phyloP scores from a whole-genome alignment of 92 coral and sea anemone genomes.

The Siderastrea radians region DNA sequence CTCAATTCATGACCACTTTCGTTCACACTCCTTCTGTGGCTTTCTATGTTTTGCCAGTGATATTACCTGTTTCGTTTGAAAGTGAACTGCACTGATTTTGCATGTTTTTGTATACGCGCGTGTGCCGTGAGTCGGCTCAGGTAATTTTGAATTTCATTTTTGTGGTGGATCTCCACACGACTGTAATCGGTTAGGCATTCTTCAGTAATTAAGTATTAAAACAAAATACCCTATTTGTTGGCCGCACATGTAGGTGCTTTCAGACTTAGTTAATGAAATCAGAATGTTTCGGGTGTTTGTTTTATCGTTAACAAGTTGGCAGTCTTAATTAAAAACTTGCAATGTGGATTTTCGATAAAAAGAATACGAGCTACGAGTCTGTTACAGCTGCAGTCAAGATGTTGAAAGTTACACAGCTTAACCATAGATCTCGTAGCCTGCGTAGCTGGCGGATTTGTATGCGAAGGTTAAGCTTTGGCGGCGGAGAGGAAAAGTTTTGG shows the following conservation, averaged over 20 bases:
- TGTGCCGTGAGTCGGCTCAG: too few relatives aligned
- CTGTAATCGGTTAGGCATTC: neutral
- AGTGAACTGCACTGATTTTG: too few relatives aligned
- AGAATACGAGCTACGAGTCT: neutral
- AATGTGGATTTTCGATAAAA: neutral
- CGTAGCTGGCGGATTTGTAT: too few relatives aligned
- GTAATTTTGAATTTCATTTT: too few relatives aligned
- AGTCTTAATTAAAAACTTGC: neutral
- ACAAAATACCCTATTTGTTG: neutral
- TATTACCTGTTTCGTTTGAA: too few relatives aligned
- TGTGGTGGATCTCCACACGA: neutral
- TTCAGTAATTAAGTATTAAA: neutral
- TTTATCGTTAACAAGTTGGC: constrained; percentile 31
- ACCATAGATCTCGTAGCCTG: too few relatives aligned
- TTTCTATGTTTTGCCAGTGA: too few relatives aligned
- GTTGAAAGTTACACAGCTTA: neutral
- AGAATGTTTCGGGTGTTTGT: neutral
- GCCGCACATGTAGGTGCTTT: neutral
- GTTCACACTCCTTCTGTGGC: too few relatives aligned
- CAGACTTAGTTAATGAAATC: neutral
- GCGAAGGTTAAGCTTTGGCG: too few relatives aligned
- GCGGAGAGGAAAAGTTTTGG: too few relatives aligned
- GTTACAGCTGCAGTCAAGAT: constrained; percentile 6
- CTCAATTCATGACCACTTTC: too few relatives aligned
- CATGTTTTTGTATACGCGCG: too few relatives aligned